phyloP scores from a whole-genome alignment of 53 echinoderm and acorn worm genomes.

The Antedon mediterranea region DNA sequence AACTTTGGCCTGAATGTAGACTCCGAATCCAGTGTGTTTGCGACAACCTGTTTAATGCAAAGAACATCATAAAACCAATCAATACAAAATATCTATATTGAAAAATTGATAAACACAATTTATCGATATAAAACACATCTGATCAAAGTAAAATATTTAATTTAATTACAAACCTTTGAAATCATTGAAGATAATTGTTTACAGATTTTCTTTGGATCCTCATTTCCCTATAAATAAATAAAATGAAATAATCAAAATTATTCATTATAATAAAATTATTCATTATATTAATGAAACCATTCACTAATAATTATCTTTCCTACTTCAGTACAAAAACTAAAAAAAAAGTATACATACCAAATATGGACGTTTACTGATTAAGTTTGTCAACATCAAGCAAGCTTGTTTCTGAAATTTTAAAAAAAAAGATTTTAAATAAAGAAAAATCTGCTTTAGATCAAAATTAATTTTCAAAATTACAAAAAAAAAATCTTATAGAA shows the following conservation, averaged over 20 bases:
- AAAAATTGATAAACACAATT: too few relatives aligned
- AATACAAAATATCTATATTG: too few relatives aligned
- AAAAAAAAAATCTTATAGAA: too few relatives aligned
- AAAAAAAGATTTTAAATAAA: not conserved
- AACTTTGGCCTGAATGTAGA: constrained; percentile 56
- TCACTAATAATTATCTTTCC: too few relatives aligned
- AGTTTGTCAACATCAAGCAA: constrained; percentile 36
- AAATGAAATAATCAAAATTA: not conserved
- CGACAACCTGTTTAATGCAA: constrained; percentile 29
- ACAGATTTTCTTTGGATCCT: not conserved
- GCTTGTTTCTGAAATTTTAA: constrained; percentile 56
- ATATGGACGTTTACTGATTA: constrained; percentile 38
- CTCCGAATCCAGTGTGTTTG: constrained; percentile 32
- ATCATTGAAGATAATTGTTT: not conserved
- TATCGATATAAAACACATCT: too few relatives aligned
- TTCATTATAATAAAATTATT: too few relatives aligned
- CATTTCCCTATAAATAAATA: not conserved
- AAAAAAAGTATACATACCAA: constrained; percentile 24
- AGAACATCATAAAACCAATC: too few relatives aligned
- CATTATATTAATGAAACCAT: too few relatives aligned
- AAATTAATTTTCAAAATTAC: too few relatives aligned
- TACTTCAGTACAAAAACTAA: too few relatives aligned
- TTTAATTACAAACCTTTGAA: not conserved
- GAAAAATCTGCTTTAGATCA: too few relatives aligned
- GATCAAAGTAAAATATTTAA: not conserved